Conservation (phyloP, 2,888 invertebrate species). For the Meghimatium bilineatum region DNA sequence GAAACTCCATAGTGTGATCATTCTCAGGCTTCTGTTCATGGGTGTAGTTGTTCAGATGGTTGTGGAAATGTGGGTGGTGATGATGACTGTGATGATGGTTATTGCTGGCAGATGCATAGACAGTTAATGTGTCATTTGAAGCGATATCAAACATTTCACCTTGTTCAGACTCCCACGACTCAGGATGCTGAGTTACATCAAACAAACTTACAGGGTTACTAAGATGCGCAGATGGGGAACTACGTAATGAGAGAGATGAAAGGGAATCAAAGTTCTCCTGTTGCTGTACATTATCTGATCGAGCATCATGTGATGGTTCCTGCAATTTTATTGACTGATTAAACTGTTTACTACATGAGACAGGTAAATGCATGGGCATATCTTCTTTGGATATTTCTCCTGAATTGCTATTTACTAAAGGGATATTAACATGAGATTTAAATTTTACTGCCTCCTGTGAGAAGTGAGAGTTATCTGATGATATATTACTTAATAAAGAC, state of each 20-base stretch:
- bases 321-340: background rate
- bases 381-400: background rate
- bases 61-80: slow-evolving; percentile 37
- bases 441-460: background rate
- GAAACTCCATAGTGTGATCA: slow-evolving; percentile 35
- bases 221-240: background rate
- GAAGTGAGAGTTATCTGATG: background rate
- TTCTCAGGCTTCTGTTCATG: background rate
- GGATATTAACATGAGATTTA: background rate
- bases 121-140: background rate
- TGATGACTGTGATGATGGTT: background rate
- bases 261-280: background rate
- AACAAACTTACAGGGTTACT: background rate
- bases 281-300: background rate
- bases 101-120: background rate
- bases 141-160: background rate
- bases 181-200: background rate
- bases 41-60: slow-evolving; percentile 12
- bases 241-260: background rate
- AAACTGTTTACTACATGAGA: slow-evolving; percentile 9
- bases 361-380: slow-evolving; percentile 4
- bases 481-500: background rate
- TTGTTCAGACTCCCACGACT: background rate
- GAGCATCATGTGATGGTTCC: background rate
- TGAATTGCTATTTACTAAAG: background rate